Evolutionary conservation across 92 coral and sea anemone genomes (phyloP).

Genomic region (Zoanthus sansibaricus): DNA sequence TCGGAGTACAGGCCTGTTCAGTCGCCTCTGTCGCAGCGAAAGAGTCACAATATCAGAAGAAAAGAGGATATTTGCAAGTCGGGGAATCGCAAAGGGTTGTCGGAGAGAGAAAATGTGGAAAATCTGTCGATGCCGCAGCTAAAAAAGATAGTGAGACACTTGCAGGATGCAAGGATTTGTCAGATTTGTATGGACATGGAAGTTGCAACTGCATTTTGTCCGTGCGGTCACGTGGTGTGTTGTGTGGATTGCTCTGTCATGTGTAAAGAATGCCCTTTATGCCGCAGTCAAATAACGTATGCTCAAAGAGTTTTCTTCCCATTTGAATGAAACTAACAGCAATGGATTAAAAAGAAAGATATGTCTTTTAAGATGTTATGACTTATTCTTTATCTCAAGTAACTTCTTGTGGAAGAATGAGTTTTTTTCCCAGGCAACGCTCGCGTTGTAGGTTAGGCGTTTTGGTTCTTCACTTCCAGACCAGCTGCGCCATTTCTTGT

Average conservation of each 20-base stretch:
- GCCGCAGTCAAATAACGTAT: constrained; percentile 96
- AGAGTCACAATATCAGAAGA: constrained; percentile 67
- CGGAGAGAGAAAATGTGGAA: constrained; percentile 71
- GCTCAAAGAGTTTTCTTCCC: constrained; percentile 98
- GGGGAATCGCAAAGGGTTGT: constrained; percentile 59
- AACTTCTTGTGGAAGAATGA: neutral
- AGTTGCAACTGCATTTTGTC: constrained; percentile 98
- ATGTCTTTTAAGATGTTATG: neutral
- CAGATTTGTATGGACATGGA: constrained; percentile 99
- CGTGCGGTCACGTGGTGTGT: constrained; percentile 99
- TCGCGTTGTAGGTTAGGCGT: neutral
- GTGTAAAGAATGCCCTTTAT: constrained; percentile 97
- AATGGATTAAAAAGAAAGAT: neutral
- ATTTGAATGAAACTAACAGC: constrained; percentile 63
- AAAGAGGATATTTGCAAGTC: constrained; percentile 66
- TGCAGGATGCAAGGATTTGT: constrained; percentile 94
- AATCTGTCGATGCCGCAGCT: constrained; percentile 80
- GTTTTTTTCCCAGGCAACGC: neutral
- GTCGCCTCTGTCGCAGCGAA: constrained; percentile 95
- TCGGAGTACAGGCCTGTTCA: constrained; percentile 97
- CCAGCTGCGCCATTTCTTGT: neutral
- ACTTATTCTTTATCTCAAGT: neutral
- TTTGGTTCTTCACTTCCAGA: no score
- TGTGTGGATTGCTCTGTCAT: constrained; percentile 97
- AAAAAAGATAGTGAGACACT: constrained; percentile 88